Conservation (phyloP, 2,888 invertebrate genomes). For the Amiota communis region DNA sequence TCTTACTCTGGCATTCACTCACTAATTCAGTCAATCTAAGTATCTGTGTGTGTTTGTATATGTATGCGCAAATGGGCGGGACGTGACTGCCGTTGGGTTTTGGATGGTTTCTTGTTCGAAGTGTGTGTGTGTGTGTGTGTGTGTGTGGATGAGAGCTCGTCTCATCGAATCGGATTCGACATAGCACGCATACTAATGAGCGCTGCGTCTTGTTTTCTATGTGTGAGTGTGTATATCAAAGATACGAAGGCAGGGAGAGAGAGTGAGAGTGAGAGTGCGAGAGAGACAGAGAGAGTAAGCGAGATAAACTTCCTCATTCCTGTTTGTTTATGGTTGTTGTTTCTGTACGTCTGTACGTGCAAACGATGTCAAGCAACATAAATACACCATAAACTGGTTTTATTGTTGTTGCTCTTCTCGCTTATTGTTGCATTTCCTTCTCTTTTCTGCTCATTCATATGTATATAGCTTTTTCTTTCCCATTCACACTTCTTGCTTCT, state of each 20-base stretch:
- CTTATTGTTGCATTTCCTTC: slow-evolving; percentile 20
- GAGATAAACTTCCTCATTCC: slow-evolving; percentile 48
- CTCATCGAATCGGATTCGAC: slow-evolving; percentile 71
- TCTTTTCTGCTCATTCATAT: slow-evolving; percentile 29
- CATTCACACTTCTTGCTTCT: neutral
- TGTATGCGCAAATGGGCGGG: slow-evolving; percentile 74
- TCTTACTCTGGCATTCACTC: slow-evolving; percentile 23
- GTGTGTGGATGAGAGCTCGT: slow-evolving; percentile 38
- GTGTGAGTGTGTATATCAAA: slow-evolving; percentile 42
- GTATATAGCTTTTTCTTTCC: slow-evolving; percentile 21
- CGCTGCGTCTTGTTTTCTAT: slow-evolving; percentile 28
- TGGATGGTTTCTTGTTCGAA: slow-evolving; percentile 43
- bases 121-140: slow-evolving; percentile 41
- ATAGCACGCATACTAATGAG: slow-evolving; percentile 71
- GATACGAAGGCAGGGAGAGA: neutral
- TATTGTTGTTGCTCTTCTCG: slow-evolving; percentile 40
- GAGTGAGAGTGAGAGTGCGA: slow-evolving; percentile 18
- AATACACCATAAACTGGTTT: slow-evolving; percentile 36
- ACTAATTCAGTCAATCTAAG: neutral
- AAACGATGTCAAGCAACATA: slow-evolving; percentile 36
- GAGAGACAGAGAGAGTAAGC: slow-evolving; percentile 24
- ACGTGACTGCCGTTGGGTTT: slow-evolving; percentile 72
- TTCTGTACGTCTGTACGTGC: slow-evolving; percentile 32
- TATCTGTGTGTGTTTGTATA: slow-evolving; percentile 39
- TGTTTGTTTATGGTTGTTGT: slow-evolving; percentile 43